Percentiles rank a stretch among this genome's conserved stretches.
These are phyloP conservation scores for Antheraea assamensis DNA, from an alignment of 2,888 invertebrate species.

Conservation along the genomic window DNA sequence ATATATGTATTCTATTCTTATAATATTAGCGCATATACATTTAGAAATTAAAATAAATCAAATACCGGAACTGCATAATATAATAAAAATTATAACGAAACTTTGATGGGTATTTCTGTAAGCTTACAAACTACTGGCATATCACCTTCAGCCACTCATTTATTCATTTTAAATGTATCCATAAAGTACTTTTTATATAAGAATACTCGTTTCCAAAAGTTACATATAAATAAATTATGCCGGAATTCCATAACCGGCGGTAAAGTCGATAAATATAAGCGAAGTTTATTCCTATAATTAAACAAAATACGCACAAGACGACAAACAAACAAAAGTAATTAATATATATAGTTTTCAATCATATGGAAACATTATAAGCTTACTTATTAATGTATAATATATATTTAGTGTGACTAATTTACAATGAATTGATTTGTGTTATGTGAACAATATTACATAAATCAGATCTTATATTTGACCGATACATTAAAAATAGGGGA, in stretches of 20 bases:
- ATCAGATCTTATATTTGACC: slow-evolving; percentile 6
- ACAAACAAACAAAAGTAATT: neutral
- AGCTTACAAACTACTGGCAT: too few species aligned
- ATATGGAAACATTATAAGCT: neutral
- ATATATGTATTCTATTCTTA: too few species aligned
- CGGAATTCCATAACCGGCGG: neutral
- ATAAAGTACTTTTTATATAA: neutral
- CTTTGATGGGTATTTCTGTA: too few species aligned
- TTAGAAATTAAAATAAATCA: too few species aligned
- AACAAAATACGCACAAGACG: neutral
- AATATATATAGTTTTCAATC: neutral
- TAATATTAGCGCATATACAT: too few species aligned
- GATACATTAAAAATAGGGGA: neutral
- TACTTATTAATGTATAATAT: neutral
- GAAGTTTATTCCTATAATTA: neutral
- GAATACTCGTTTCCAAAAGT: neutral
- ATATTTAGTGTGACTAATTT: neutral
- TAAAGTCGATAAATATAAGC: neutral
- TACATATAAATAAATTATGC: neutral
- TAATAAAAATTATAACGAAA: too few species aligned
- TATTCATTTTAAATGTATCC: neutral
- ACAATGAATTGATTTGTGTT: neutral
- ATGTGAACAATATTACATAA: neutral
- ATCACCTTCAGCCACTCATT: too few species aligned
- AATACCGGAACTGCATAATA: too few species aligned